phyloP scores from a whole-genome alignment of 2,113 vertebrate genomes.

The Prunella himalayana region DNA sequence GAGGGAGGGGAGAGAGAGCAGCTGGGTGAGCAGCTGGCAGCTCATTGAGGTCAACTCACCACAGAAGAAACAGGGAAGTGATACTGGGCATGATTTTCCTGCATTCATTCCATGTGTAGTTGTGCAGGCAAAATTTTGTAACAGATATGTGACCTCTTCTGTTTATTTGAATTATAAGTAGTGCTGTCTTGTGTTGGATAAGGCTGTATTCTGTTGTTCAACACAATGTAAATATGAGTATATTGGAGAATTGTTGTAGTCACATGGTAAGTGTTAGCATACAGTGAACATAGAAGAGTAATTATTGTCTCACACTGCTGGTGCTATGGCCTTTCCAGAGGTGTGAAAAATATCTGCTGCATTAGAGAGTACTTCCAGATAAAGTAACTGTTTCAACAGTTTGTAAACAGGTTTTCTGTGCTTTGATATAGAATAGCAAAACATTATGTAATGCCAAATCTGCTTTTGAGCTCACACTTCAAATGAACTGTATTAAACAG shows the following conservation, averaged over 20 bases:
- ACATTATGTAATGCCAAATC: background rate
- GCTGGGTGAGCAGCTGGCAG: background rate
- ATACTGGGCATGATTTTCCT: background rate
- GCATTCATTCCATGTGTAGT: background rate
- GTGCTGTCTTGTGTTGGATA: background rate
- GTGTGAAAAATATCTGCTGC: background rate
- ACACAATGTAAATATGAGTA: background rate
- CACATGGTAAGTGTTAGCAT: background rate
- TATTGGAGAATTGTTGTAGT: background rate
- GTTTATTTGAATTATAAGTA: background rate
- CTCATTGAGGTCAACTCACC: background rate
- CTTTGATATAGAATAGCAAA: background rate
- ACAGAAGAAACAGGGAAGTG: background rate
- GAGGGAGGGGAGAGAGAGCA: background rate
- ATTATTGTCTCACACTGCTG: background rate
- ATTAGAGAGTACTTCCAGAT: background rate
- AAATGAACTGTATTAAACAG: background rate
- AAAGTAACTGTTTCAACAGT: background rate
- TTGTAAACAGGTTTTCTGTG: background rate
- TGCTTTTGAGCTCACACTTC: background rate
- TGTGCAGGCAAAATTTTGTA: background rate
- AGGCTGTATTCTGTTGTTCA: background rate
- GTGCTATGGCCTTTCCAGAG: background rate
- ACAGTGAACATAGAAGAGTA: background rate
- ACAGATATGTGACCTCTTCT: background rate